Conservation (phyloP, 2,888 invertebrate species). For the Drosophila subquinaria region DNA sequence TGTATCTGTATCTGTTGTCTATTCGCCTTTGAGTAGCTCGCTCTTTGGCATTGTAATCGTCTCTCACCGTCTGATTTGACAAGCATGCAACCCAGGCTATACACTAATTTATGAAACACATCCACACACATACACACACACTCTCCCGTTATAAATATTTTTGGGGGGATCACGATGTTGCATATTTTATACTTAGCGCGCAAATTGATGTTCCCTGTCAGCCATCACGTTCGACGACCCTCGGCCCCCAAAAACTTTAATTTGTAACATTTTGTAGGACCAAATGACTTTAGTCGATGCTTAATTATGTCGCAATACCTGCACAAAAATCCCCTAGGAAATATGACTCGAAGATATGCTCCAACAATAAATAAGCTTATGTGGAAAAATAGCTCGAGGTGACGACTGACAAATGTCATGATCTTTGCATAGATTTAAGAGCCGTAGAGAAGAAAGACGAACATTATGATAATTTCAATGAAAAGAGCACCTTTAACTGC, state of each 20-base stretch:
- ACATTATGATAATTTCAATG: background rate
- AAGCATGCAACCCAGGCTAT: constrained; percentile 64
- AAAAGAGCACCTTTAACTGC: background rate
- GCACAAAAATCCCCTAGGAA: constrained; percentile 30
- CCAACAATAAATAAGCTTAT: constrained; percentile 55
- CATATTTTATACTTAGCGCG: constrained; percentile 47
- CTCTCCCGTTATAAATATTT: constrained; percentile 15
- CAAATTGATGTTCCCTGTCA: constrained; percentile 72
- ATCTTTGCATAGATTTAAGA: constrained; percentile 7
- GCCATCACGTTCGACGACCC: constrained; percentile 33
- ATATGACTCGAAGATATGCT: constrained; percentile 55
- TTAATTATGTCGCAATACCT: constrained; percentile 21
- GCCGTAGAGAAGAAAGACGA: background rate
- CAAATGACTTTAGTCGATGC: constrained; percentile 22
- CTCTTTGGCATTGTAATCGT: constrained; percentile 68
- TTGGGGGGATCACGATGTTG: constrained; percentile 16
- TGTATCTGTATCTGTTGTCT: constrained; percentile 30
- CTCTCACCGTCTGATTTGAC: constrained; percentile 71
- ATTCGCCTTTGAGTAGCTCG: constrained; percentile 31
- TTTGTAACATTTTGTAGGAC: constrained; percentile 50
- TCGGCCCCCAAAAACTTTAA: constrained; percentile 39
- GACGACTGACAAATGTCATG: constrained; percentile 30
- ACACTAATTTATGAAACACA: constrained; percentile 61
- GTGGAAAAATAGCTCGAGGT: constrained; percentile 7
- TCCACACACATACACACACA: constrained; percentile 8